Percentiles rank a stretch among this genome's conserved stretches.
phyloP scores from a whole-genome alignment of 92 coral and sea anemone genomes.

The Porites cylindrica region DNA sequence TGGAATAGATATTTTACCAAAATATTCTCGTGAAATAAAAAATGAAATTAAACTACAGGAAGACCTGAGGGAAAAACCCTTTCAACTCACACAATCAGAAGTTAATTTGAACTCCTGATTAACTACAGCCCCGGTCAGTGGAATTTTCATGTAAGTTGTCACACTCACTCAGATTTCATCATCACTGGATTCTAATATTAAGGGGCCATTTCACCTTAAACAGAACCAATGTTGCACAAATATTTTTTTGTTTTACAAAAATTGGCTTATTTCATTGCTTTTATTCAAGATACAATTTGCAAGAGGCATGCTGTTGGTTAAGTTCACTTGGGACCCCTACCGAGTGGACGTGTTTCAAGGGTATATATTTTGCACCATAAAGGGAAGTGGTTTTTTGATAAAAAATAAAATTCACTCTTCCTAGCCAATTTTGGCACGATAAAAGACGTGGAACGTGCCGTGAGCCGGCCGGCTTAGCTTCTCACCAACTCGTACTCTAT shows the following conservation, averaged over 20 bases:
- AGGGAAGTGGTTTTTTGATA: neutral
- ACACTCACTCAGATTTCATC: too few relatives aligned
- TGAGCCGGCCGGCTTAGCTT: too few relatives aligned
- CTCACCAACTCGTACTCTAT: too few relatives aligned
- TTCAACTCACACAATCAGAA: too few relatives aligned
- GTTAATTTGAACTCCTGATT: too few relatives aligned
- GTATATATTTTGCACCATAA: neutral
- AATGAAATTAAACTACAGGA: too few relatives aligned
- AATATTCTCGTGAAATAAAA: neutral
- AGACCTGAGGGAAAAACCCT: too few relatives aligned
- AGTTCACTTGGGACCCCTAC: neutral
- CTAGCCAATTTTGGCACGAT: neutral
- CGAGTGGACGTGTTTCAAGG: neutral
- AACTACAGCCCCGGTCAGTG: too few relatives aligned
- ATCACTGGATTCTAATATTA: too few relatives aligned
- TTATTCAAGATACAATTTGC: neutral
- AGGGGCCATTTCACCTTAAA: neutral
- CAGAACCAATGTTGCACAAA: neutral
- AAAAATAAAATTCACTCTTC: neutral
- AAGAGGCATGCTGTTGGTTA: neutral
- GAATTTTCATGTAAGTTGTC: too few relatives aligned
- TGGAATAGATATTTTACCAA: neutral
- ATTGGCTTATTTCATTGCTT: neutral
- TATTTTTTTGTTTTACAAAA: neutral
- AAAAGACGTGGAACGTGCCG: too few relatives aligned